Conservation (phyloP, 2,888 invertebrate genomes). For the Acanthacorydalis orientalis region DNA sequence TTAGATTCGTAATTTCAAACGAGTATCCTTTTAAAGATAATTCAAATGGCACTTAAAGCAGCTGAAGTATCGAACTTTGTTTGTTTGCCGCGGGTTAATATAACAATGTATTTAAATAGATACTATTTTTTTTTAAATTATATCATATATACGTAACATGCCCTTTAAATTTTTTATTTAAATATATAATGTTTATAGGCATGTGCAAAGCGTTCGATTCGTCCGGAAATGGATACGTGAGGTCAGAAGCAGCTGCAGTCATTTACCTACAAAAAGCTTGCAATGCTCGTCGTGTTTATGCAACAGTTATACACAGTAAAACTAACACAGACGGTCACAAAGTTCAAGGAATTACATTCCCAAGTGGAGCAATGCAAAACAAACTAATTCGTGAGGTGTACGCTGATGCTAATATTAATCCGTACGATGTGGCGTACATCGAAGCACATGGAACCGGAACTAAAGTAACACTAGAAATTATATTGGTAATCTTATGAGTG, state of each 20-base stretch:
- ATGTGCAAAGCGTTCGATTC: slow-evolving; percentile 90
- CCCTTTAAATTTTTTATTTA: too few species aligned
- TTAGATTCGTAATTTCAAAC: too few species aligned
- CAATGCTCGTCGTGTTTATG: slow-evolving; percentile 65
- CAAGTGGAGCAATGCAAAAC: slow-evolving; percentile 65
- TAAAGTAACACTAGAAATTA: slow-evolving; percentile 36
- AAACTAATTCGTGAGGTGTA: slow-evolving; percentile 74
- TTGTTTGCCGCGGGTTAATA: too few species aligned
- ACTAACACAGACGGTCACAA: slow-evolving; percentile 89
- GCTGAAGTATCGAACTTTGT: too few species aligned
- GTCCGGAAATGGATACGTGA: slow-evolving; percentile 78
- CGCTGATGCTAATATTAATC: slow-evolving; percentile 63
- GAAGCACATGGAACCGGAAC: slow-evolving; percentile 99
- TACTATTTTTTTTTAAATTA: background rate
- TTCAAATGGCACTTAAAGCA: too few species aligned
- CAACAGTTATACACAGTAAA: slow-evolving; percentile 72
- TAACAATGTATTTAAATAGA: background rate
- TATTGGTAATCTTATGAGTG: background rate
- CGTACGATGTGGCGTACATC: slow-evolving; percentile 71
- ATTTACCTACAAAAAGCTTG: slow-evolving; percentile 66
- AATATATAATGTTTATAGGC: slow-evolving; percentile 23
- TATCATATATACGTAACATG: too few species aligned
- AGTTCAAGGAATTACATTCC: slow-evolving; percentile 77
- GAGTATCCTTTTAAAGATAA: too few species aligned
- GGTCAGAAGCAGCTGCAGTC: slow-evolving; percentile 75